Conservation (phyloP, 2,888 invertebrate species). For the Spilosoma lubricipeda region DNA sequence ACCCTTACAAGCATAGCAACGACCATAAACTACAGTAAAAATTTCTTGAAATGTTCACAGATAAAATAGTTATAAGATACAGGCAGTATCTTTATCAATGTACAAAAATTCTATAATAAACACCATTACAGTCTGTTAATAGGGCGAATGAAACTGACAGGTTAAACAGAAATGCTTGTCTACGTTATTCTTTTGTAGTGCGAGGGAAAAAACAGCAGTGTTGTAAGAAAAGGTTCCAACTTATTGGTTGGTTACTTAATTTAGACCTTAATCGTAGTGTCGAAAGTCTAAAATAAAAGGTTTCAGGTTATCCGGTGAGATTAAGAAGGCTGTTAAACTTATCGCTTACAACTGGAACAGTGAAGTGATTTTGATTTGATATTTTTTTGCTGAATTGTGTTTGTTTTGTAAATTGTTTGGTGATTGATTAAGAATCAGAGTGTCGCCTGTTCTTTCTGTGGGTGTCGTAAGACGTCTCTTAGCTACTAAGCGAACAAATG, state of each 20-base stretch:
- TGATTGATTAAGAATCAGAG: no score
- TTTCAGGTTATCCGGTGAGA: background rate
- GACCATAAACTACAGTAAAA: background rate
- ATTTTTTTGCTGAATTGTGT: background rate
- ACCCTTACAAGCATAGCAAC: background rate
- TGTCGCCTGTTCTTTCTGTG: no score
- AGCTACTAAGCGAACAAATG: no score
- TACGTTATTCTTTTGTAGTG: slow-evolving; percentile 33
- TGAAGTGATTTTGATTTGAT: background rate
- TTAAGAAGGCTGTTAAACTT: background rate
- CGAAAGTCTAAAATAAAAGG: background rate
- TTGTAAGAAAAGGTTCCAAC: slow-evolving; percentile 11
- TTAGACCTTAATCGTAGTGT: background rate
- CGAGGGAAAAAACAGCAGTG: slow-evolving; percentile 27
- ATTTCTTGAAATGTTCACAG: background rate
- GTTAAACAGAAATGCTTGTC: slow-evolving; percentile 40
- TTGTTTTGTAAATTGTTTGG: background rate
- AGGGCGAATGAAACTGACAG: slow-evolving; percentile 44
- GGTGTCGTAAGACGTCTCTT: no score
- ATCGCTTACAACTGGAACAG: background rate
- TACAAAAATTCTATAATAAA: slow-evolving; percentile 37
- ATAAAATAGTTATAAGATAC: slow-evolving; percentile 22
- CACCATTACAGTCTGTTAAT: slow-evolving; percentile 36
- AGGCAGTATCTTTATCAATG: background rate
- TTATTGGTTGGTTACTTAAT: slow-evolving; percentile 31